phyloP scores from a whole-genome alignment of 2,797 vertebrate genomes.

The Phalloptychus januarius region DNA sequence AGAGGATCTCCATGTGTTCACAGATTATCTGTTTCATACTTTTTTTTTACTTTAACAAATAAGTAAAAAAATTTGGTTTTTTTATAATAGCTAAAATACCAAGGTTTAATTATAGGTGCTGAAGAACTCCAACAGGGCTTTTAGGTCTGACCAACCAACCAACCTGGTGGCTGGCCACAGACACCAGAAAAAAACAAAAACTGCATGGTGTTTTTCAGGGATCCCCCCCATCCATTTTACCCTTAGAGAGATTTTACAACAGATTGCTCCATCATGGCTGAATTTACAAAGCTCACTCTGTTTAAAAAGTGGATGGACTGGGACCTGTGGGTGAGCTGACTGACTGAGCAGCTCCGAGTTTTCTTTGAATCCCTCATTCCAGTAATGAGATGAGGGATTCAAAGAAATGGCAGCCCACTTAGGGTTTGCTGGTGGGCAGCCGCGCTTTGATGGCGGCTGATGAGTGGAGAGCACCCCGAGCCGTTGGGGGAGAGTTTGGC shows the following conservation, averaged over 20 bases:
- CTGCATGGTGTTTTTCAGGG: not conserved
- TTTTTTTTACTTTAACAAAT: no score
- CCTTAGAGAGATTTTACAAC: not conserved
- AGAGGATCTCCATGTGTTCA: no score
- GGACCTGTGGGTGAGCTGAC: conserved; percentile 45
- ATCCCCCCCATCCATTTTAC: not conserved
- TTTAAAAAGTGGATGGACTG: conserved; percentile 18
- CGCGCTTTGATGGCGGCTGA: conserved; percentile 72
- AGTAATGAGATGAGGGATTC: conserved; percentile 67
- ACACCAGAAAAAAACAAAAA: not conserved
- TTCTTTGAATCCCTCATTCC: conserved; percentile 29
- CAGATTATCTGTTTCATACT: no score
- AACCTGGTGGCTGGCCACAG: not conserved
- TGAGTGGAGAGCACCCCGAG: conserved; percentile 58
- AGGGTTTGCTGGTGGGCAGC: conserved; percentile 58
- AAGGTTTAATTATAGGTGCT: not conserved
- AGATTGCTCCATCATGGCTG: not conserved
- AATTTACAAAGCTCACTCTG: conserved; percentile 21
- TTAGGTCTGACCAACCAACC: not conserved
- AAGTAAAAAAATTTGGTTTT: no score
- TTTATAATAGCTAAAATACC: no score
- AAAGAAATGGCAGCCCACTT: conserved; percentile 57
- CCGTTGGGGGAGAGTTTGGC: conserved; percentile 71
- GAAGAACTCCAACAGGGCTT: not conserved
- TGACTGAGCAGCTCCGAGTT: conserved; percentile 60